Evolutionary conservation across 2,113 vertebrate genomes (phyloP).

Genomic region (Centrocercus urophasianus): DNA sequence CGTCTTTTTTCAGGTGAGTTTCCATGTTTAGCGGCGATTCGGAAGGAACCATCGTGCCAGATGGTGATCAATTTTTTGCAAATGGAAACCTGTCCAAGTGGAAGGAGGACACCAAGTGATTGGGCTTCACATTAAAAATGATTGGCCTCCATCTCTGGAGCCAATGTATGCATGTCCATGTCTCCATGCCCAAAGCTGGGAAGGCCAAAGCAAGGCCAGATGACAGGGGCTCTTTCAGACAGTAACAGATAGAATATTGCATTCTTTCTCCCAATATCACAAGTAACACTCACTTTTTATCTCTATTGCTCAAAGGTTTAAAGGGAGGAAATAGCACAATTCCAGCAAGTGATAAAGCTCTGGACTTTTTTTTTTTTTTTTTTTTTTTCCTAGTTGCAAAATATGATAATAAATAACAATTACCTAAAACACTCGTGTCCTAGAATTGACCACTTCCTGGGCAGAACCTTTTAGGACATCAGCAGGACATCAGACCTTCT

Average conservation of each 20-base stretch:
- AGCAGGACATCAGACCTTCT: no score
- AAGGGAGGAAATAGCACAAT: constrained; percentile 80
- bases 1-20: neutral
- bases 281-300: constrained; percentile 79
- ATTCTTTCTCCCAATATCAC: constrained; percentile 44
- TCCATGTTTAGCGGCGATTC: neutral
- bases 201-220: neutral
- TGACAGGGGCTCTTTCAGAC: constrained; percentile 25
- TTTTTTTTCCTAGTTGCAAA: neutral
- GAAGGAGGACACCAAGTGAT: neutral
- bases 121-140: accelerated
- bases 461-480: neutral
- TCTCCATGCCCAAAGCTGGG: neutral
- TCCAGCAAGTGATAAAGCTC: constrained; percentile 68
- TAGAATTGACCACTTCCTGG: neutral
- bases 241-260: constrained; percentile 47
- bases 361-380: neutral
- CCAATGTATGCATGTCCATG: accelerated
- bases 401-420: constrained; percentile 9
- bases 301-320: constrained; percentile 72
- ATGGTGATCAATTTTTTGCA: neutral
- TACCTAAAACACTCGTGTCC: constrained; percentile 25
- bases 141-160: neutral
- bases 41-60: neutral
- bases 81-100: neutral